phyloP scores from a whole-genome alignment of 2,888 invertebrate genomes.

The Drosophila anceps region DNA sequence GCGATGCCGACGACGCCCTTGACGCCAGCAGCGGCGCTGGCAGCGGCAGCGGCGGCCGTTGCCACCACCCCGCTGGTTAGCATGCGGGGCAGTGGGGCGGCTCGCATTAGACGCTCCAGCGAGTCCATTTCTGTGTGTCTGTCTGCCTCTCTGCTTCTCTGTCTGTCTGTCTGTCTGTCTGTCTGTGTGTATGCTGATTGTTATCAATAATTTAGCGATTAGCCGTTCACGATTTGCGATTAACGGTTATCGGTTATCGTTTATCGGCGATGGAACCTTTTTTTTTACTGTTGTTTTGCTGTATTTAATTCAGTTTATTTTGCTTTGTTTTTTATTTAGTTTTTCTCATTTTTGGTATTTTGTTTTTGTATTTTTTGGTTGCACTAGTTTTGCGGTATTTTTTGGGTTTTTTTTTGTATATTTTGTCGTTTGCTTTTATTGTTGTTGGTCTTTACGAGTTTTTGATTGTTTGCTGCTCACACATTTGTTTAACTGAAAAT shows the following conservation, averaged over 20 bases:
- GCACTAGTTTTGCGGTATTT: constrained; percentile 36
- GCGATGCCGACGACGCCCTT: constrained; percentile 52
- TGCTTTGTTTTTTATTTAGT: constrained; percentile 13
- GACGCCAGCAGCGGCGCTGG: constrained; percentile 80
- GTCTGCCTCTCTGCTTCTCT: too few species aligned
- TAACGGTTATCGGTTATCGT: constrained; percentile 15
- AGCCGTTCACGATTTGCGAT: constrained; percentile 8
- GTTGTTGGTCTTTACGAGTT: constrained; percentile 44
- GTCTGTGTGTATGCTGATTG: constrained; percentile 20
- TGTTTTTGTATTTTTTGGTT: constrained; percentile 1
- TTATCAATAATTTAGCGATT: constrained; percentile 31
- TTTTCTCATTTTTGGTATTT: constrained; percentile 27
- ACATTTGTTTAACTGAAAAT: constrained; percentile 42
- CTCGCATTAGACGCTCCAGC: constrained; percentile 92
- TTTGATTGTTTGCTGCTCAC: constrained; percentile 35
- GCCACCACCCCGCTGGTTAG: constrained; percentile 86
- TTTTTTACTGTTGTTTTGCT: constrained; percentile 12
- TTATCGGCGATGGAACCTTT: constrained; percentile 19
- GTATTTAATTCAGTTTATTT: constrained; percentile 1
- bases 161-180: constrained; percentile 2
- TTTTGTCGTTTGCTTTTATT: constrained; percentile 47
- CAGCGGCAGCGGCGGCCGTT: constrained; percentile 74
- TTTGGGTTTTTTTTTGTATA: constrained; percentile 19
- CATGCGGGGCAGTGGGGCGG: constrained; percentile 89
- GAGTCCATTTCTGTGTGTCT: constrained; percentile 89